Percentiles rank a stretch among this genome's conserved stretches.
phyloP scores from a whole-genome alignment of 2,797 vertebrate genomes.

The Sorex maritimensis region DNA sequence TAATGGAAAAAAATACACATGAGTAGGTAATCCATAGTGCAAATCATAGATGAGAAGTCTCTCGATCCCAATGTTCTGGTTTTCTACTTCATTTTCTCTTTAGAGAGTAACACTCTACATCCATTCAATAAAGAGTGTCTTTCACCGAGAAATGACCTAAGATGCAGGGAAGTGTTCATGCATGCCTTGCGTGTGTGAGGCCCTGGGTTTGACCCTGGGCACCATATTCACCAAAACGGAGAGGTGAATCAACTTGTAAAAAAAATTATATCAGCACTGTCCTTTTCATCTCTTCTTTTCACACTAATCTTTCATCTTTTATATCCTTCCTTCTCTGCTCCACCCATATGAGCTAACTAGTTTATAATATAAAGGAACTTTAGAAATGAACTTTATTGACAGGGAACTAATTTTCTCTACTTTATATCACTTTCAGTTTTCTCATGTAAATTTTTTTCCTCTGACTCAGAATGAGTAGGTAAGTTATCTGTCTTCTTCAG shows the following conservation, averaged over 20 bases:
- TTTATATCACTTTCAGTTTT: conserved; percentile 10
- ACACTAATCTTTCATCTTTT: neutral
- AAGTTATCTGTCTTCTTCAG: neutral
- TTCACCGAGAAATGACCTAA: neutral
- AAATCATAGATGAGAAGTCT: neutral
- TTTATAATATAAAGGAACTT: neutral
- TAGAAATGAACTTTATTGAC: neutral
- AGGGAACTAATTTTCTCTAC: neutral
- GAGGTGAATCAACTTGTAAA: neutral
- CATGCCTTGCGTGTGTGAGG: no score
- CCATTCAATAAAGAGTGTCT: neutral
- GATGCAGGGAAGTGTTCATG: no score
- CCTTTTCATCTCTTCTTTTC: neutral
- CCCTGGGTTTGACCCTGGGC: no score
- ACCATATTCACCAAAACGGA: neutral
- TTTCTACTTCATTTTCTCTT: conserved; percentile 38
- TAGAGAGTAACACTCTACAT: neutral
- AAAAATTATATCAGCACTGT: neutral
- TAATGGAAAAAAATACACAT: neutral
- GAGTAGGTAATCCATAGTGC: neutral
- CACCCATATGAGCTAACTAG: neutral
- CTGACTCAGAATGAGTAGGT: neutral
- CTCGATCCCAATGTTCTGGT: neutral
- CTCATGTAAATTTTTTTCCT: neutral
- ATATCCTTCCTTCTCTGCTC: neutral